phyloP scores from a whole-genome alignment of 2,888 invertebrate species.

The Cephus spinipes region DNA sequence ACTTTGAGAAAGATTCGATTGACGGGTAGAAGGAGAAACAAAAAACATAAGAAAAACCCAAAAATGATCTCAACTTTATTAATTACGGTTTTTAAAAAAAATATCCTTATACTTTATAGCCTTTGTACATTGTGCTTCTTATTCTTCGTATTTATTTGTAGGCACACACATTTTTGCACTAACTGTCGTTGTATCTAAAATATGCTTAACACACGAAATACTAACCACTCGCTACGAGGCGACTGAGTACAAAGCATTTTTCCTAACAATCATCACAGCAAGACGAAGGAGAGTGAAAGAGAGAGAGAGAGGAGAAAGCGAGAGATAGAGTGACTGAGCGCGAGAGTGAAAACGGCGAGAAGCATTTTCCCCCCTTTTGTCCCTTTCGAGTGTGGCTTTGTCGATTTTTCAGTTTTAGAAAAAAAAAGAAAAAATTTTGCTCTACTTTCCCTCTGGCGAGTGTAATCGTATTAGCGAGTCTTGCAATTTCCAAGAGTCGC shows the following conservation, averaged over 20 bases:
- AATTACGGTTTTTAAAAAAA: constrained; percentile 43
- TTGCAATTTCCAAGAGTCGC: too few species aligned
- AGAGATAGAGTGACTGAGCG: not conserved
- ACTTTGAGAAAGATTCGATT: constrained; percentile 21
- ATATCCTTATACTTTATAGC: constrained; percentile 46
- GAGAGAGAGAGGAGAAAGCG: constrained; percentile 16
- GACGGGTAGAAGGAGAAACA: constrained; percentile 20
- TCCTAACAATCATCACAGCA: constrained; percentile 36
- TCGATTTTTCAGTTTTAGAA: too few species aligned
- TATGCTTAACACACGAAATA: constrained; percentile 31
- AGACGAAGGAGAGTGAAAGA: constrained; percentile 29
- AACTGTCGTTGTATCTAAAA: constrained; percentile 37
- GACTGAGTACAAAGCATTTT: constrained; percentile 61
- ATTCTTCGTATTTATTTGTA: constrained; percentile 61
- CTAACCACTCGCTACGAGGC: constrained; percentile 47
- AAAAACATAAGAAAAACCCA: constrained; percentile 35
- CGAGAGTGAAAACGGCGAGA: not conserved
- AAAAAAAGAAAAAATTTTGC: too few species aligned
- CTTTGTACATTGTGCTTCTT: constrained; percentile 63
- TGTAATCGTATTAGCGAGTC: too few species aligned
- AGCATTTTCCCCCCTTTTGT: not conserved
- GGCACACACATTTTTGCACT: constrained; percentile 37
- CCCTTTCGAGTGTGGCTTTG: too few species aligned
- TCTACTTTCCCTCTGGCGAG: too few species aligned
- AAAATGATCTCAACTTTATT: constrained; percentile 63